Conservation (phyloP, 1,140 invertebrate species). For the Scaptodrosophila lebanonensis region DNA sequence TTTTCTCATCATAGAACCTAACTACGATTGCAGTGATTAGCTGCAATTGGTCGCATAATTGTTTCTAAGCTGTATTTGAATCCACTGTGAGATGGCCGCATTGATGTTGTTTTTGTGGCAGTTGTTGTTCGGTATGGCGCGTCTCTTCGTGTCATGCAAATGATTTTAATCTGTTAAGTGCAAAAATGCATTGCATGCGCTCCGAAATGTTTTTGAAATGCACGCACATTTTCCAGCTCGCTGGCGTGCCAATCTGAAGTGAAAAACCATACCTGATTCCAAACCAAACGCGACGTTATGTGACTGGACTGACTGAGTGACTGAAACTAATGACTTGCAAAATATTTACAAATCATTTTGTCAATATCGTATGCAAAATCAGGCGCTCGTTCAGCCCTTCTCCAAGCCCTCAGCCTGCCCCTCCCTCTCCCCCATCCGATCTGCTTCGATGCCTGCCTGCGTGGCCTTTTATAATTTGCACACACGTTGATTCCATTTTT, state of each 20-base stretch:
- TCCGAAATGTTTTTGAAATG: conserved; percentile 16
- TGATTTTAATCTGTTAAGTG: conserved; percentile 74
- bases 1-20: too few species aligned
- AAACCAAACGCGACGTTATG: too few species aligned
- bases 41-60: too few species aligned
- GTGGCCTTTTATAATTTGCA: conserved; percentile 9
- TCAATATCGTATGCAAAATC: conserved; percentile 49
- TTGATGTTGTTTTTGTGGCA: conserved; percentile 17
- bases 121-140: neutral
- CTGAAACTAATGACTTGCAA: conserved; percentile 71
- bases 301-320: conserved; percentile 11
- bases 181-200: conserved; percentile 38
- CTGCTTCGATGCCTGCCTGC: neutral
- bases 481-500: conserved; percentile 56
- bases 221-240: neutral
- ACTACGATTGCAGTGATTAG: too few species aligned
- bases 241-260: too few species aligned
- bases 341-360: conserved; percentile 76
- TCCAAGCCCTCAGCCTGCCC: neutral
- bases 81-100: conserved; percentile 2
- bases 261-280: too few species aligned
- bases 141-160: conserved; percentile 42
- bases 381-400: too few species aligned
- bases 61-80: too few species aligned
- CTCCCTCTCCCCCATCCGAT: too few species aligned